Conservation (phyloP, 2,888 invertebrate genomes). For the Athalia circularis region DNA sequence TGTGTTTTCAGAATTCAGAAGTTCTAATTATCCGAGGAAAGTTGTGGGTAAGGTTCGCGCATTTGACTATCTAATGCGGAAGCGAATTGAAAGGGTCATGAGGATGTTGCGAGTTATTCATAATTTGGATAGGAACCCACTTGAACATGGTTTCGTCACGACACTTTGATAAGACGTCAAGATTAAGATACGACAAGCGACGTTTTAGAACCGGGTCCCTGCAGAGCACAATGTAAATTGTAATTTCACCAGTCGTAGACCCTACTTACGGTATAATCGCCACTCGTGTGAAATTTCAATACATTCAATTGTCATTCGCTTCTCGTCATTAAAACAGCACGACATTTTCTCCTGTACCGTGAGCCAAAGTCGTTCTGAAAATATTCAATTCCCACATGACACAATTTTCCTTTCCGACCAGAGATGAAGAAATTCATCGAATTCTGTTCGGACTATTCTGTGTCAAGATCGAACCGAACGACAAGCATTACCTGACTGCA, state of each 20-base stretch:
- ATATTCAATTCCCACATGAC: not conserved
- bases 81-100: no score
- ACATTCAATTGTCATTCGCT: slow-evolving; percentile 35
- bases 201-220: no score
- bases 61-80: no score
- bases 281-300: slow-evolving; percentile 42
- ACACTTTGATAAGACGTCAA: not conserved
- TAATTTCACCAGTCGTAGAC: slow-evolving; percentile 20
- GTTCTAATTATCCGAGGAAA: no score
- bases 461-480: slow-evolving; percentile 1
- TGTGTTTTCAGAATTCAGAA: no score
- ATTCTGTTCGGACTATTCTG: not conserved
- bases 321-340: slow-evolving; percentile 36
- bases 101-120: no score
- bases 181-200: not conserved
- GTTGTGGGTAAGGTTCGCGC: no score
- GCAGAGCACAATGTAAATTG: no score
- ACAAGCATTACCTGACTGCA: slow-evolving; percentile 8
- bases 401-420: slow-evolving; percentile 20
- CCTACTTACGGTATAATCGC: slow-evolving; percentile 38
- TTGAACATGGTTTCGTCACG: no score
- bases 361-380: not conserved
- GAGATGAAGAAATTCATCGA: not conserved
- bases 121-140: no score
- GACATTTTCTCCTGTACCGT: slow-evolving; percentile 15